Base-by-base conservation (phyloP, 2,888 invertebrate genomes). In the Netelia inedita region DNA sequence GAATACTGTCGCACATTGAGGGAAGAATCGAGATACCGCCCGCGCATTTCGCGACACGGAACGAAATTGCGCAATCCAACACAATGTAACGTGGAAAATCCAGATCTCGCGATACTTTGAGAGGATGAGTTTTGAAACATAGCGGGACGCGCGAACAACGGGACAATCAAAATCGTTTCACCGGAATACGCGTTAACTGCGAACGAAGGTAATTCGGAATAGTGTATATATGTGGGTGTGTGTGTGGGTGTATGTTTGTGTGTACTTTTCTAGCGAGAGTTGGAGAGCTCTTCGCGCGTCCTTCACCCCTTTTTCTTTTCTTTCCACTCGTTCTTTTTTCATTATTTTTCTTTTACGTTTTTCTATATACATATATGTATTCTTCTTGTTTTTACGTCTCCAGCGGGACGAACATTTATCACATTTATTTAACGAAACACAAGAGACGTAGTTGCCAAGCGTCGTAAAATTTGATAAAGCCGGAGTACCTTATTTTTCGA, bases 81-180 rank as follows among this genome's bases (percentile, higher is more conserved):
- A 65, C 78, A 53, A 35, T 59, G 35, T 21, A 73, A 35, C 46
- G 11, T 28, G 43, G 57, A n/a, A 79, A 72, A 79, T 72, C 72
- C 72, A 57, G 16, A 23, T 72, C 55, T 65, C 57, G 53, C 28
- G 66, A 85, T 80, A 82, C 84, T 80, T 82, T 69, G 71, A 82
- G 61, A 63, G 61, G 80, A 35, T 35, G 35, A 82, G 79, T 85
- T 85, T 85, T 53, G 80, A 74, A 85, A 84, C 75, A 79, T n/a
- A 79, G 50, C 57, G 57, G 43, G 9, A 61, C 66, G 74, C 46
- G 28, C 61, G 73, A 72, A 63, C 65, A 50, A 41, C 74, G 80
- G 59, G 73, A 82, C 84, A 85, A 86, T 85, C 76, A 85, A 82
- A 86, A 86, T 82, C 78, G 71, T 79, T 86, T 76, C 72, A 82